phyloP scores from a whole-genome alignment of 2,888 invertebrate genomes.

The Danaus chrysippus region DNA sequence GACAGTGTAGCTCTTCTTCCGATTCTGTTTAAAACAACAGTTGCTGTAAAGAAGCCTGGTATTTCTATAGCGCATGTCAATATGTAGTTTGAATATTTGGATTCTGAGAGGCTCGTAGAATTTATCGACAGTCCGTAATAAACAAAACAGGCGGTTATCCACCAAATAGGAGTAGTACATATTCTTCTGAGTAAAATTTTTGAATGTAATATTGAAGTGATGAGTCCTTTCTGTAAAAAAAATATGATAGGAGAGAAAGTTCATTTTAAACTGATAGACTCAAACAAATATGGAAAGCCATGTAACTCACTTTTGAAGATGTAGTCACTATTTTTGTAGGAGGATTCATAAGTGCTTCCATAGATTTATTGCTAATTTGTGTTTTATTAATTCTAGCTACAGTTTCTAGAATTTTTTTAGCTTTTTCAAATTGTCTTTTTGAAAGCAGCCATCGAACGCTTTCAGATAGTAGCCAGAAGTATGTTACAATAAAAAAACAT shows the following conservation, averaged over 20 bases:
- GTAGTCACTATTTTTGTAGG: slow-evolving; percentile 1
- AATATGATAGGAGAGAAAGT: too few species aligned
- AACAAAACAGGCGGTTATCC: slow-evolving; percentile 84
- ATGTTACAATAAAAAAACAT: slow-evolving; percentile 81
- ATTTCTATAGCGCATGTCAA: slow-evolving; percentile 80
- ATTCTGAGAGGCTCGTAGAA: slow-evolving; percentile 82
- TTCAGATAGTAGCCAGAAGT: slow-evolving; percentile 82
- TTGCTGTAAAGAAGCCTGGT: slow-evolving; percentile 80
- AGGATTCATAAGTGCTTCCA: slow-evolving; percentile 60
- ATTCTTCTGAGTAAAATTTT: slow-evolving; percentile 72
- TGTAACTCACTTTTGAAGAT: slow-evolving; percentile 13
- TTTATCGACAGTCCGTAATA: slow-evolving; percentile 87
- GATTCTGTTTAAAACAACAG: slow-evolving; percentile 72
- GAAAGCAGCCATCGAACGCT: slow-evolving; percentile 88
- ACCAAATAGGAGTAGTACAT: slow-evolving; percentile 82
- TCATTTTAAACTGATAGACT: not conserved
- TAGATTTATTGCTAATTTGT: slow-evolving; percentile 73
- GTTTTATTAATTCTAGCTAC: slow-evolving; percentile 82
- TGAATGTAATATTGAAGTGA: slow-evolving; percentile 67
- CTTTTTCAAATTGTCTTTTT: slow-evolving; percentile 80
- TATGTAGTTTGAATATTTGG: slow-evolving; percentile 83
- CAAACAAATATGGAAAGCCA: not conserved
- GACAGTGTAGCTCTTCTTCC: slow-evolving; percentile 53
- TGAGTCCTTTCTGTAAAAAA: not conserved
- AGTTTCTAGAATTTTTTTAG: slow-evolving; percentile 77